Evolutionary conservation across 35 echinoderm and acorn worm species (phyloP).

Genomic region (Ophiothrix spiculata): DNA sequence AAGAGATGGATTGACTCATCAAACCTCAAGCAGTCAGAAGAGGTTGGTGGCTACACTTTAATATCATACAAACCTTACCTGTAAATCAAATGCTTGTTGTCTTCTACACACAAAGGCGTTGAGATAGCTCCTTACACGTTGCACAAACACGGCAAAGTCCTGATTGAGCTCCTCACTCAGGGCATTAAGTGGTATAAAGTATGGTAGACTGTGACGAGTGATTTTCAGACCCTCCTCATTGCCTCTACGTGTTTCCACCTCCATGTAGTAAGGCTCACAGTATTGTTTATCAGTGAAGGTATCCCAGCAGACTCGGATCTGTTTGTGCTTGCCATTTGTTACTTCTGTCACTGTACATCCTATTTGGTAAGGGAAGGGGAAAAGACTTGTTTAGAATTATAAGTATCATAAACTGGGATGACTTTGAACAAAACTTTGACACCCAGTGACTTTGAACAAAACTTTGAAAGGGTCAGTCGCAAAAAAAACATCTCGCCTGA

Average conservation of each 20-base stretch:
- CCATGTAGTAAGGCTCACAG: slow-evolving; percentile 52
- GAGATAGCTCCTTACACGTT: slow-evolving; percentile 25
- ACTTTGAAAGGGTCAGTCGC: too few species aligned
- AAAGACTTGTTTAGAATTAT: too few species aligned
- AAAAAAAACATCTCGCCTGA: too few species aligned
- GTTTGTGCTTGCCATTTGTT: slow-evolving; percentile 15
- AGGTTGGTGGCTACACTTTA: too few species aligned
- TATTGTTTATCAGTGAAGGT: slow-evolving; percentile 34
- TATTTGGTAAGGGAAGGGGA: too few species aligned
- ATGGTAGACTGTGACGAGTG: slow-evolving; percentile 33
- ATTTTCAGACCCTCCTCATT: slow-evolving; percentile 20
- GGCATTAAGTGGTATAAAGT: slow-evolving; percentile 35
- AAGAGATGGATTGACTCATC: too few species aligned
- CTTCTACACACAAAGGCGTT: slow-evolving; percentile 42
- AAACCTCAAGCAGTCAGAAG: too few species aligned
- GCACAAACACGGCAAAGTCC: slow-evolving; percentile 21
- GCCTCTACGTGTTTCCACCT: not conserved
- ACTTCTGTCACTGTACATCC: not conserved
- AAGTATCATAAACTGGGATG: too few species aligned
- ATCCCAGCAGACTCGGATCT: slow-evolving; percentile 41
- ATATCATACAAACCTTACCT: slow-evolving; percentile 15
- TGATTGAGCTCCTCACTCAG: slow-evolving; percentile 29
- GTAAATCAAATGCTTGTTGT: slow-evolving; percentile 22
- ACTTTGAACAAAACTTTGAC: too few species aligned
- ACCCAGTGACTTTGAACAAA: too few species aligned